These are phyloP conservation scores for Opisthocomus hoazin DNA, from an alignment of 2,113 vertebrate genomes.

Conservation along the genomic window DNA sequence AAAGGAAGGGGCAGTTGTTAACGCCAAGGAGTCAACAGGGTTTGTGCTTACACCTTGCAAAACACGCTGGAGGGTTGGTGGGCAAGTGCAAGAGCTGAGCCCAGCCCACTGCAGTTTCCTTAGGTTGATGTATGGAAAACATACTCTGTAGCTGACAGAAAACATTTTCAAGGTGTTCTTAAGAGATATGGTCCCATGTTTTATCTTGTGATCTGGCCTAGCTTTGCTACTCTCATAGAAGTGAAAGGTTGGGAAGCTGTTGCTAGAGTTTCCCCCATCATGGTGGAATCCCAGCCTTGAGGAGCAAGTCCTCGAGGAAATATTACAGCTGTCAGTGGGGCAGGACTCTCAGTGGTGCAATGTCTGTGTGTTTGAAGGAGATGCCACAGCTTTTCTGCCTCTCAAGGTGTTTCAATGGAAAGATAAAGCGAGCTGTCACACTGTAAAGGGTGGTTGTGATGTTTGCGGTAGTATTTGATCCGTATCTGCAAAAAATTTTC, in stretches of 20 bases:
- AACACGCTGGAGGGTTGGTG: accelerated
- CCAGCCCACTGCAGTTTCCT: accelerated
- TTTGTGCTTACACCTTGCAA: not conserved
- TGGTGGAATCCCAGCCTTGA: not conserved
- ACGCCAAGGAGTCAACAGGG: not conserved
- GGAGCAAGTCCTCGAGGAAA: not conserved
- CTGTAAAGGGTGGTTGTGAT: not conserved
- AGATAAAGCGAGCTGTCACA: accelerated
- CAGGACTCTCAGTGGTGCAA: not conserved
- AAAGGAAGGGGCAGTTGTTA: not conserved
- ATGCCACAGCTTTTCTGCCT: not conserved
- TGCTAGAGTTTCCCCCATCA: not conserved
- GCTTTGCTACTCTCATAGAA: not conserved
- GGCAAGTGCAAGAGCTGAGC: not conserved
- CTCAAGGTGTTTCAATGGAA: not conserved
- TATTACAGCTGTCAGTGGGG: not conserved
- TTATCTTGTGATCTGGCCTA: not conserved
- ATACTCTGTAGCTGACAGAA: not conserved
- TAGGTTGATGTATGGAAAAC: not conserved
- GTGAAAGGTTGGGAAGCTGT: not conserved
- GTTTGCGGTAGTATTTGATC: not conserved
- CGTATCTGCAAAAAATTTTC: not conserved
- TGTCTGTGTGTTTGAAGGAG: not conserved
- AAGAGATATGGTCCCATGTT: not conserved
- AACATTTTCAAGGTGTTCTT: not conserved